Base-by-base conservation (phyloP, 1,140 invertebrate genomes). In the Agraylea sexmaculata region DNA sequence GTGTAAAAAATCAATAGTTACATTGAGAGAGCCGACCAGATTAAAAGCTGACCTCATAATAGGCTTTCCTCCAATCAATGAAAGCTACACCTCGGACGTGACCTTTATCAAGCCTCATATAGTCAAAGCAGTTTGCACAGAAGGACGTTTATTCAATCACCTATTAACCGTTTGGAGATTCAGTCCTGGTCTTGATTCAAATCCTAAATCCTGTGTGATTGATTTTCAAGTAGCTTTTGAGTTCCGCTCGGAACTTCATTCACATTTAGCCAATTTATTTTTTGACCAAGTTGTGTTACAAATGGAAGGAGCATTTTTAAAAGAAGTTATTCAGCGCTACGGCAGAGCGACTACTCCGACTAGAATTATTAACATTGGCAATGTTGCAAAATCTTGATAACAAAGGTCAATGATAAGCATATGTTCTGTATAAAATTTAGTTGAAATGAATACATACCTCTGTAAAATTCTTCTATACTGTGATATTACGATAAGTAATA, bases 261-360 rank as follows among this genome's bases (percentile, higher is more conserved):
- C 90, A 16, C 78, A 91, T 50, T 56, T 98, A 35, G 80, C 91
- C 1, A 80, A 88, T 64, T 69, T 95, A 49, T 93, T 98, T 60
- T 98, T 99, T 60, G 91, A 97, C 62, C 83, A 95, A 68, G 80
- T 98, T 29, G 91, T 93, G 7, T 70, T 83, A 54, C 83, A 90
- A 68, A 98, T 96, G 88, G 91, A 96, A 56, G 75, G 77, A 48
- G 89, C 92, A 4, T 98, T 98, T 61, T 73, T 93, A 7, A 67
- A 73, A 43, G 83, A 95, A 66, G 91, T 89, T 1, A 62, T 73
- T 42, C 66, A 59, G 43, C 61, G 90, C 43, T 87, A 83, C 61
- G 94, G 94, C 0, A 70, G 68, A 50, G 74, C 82, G 22, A 73
- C 75, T 25, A 73, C 85, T 43, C 50, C 53, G 20, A 58, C 61